phyloP scores from a whole-genome alignment of 1,140 invertebrate species.

The Trachymyrmex cornetzi region DNA sequence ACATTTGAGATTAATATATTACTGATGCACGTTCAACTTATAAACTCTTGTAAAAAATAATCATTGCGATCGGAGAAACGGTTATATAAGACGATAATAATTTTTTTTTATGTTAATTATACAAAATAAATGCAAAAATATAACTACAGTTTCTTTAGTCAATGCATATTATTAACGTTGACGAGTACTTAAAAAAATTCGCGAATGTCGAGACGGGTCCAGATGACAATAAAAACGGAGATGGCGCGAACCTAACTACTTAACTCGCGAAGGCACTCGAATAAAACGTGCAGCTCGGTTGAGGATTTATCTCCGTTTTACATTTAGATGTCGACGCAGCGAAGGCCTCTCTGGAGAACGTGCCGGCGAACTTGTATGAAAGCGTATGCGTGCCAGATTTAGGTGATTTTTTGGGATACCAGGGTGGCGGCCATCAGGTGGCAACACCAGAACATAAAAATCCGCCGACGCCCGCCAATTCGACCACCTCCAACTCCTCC shows the following conservation, averaged over 20 bases:
- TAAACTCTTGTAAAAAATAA: not conserved
- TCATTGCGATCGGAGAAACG: not conserved
- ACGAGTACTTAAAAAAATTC: not conserved
- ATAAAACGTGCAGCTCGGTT: conserved; percentile 38
- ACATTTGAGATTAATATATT: not conserved
- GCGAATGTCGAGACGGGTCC: not conserved
- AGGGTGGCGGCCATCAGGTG: conserved; percentile 82
- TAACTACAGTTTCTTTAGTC: not conserved
- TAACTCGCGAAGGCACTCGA: conserved; percentile 26
- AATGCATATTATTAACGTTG: not conserved
- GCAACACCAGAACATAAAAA: conserved; percentile 84
- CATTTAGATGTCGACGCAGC: conserved; percentile 90
- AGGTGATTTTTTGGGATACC: conserved; percentile 89
- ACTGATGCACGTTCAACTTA: not conserved
- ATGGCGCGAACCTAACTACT: not conserved
- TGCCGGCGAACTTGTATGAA: conserved; percentile 90
- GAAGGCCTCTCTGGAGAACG: conserved; percentile 89
- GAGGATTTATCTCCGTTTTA: conserved; percentile 77
- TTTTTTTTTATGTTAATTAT: not conserved
- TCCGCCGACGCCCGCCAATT: conserved; percentile 83
- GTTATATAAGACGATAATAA: not conserved
- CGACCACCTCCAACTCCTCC: conserved; percentile 81
- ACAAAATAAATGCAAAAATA: not conserved
- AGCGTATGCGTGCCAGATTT: conserved; percentile 93
- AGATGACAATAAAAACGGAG: not conserved